Conservation (phyloP, 1,140 invertebrate genomes). For the Meloidogyne chitwoodi region DNA sequence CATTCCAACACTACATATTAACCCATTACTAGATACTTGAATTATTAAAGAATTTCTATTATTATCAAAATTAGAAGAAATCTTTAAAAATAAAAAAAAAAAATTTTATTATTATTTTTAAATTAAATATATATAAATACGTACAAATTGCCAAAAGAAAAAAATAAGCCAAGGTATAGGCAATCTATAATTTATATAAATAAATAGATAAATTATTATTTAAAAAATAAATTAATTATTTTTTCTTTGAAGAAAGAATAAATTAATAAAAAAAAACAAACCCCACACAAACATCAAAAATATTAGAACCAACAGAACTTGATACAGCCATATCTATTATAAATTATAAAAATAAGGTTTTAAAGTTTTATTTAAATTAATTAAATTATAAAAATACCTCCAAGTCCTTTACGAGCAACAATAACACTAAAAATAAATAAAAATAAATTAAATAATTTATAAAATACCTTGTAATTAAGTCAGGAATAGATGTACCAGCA, state of each 20-base stretch:
- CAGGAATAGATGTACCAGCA: slow-evolving; percentile 63
- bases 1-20: slow-evolving; percentile 92
- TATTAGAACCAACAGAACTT: slow-evolving; percentile 94
- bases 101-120: no score
- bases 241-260: no score
- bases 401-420: not conserved
- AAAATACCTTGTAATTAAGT: slow-evolving; percentile 61
- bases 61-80: not conserved
- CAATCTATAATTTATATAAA: not conserved
- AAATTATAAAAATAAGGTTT: no score
- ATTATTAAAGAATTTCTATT: slow-evolving; percentile 59
- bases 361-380: slow-evolving; percentile 57
- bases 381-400: not conserved
- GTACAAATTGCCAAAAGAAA: not conserved
- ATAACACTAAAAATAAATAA: not conserved
- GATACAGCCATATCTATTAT: slow-evolving; percentile 88
- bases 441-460: not conserved
- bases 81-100: no score
- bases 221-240: no score
- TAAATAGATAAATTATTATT: no score
- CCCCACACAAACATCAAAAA: slow-evolving; percentile 95
- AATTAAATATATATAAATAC: no score
- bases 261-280: slow-evolving; percentile 47
- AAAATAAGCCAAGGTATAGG: not conserved
- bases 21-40: slow-evolving; percentile 80